Base-by-base conservation (phyloP, 2,797 vertebrate species). In the Melanotaenia pygmaea region DNA sequence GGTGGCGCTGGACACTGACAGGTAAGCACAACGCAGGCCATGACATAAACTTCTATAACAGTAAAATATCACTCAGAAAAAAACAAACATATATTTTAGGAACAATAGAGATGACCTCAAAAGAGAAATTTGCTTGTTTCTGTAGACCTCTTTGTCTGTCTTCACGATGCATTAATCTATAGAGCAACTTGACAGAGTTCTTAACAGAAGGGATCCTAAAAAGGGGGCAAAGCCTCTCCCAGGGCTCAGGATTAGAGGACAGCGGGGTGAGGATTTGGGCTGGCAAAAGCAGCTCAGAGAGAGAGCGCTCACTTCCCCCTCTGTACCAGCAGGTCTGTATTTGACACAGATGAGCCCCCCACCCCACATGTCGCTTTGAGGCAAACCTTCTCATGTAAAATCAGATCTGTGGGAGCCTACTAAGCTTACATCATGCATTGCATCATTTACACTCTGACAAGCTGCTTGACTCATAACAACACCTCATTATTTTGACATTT, bases 1-100 rank as follows among this genome's bases (percentile, higher is more conserved):
- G 84, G 98, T 99, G 76, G 97, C 98, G 18, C 94, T 99, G 93
- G 98, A 99, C 92, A 99, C 98, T 0, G 98, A 99, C 96, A 99
- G 98, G 98, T 99, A 92, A 50, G 74, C 34, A 38, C 1, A 40
- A 72, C 20, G 47, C 12, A 12, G 5, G 2, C 50, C 14, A 22
- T 34, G 16, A 9, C 12, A 7, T 37, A 1, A 2, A 24, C 8
- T n/a, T 70, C 12, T 28, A 0, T 37, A 43, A 28, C 12, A 16
- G 47, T 37, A 20, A 61, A 62, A 57, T 26, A 18, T 16, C n/a
- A 2, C 38, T n/a, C 32, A 26, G 40, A 9, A 68, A 20, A n/a
- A 14, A 18, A 5, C 3, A 28, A 11, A 18, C 4, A 4, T 4
- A 22, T 35, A 24, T 61, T 70, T 57, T 24, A 16, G 24, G 20